Conservation (phyloP, 2,888 invertebrate species). For the Halictus ligatus region DNA sequence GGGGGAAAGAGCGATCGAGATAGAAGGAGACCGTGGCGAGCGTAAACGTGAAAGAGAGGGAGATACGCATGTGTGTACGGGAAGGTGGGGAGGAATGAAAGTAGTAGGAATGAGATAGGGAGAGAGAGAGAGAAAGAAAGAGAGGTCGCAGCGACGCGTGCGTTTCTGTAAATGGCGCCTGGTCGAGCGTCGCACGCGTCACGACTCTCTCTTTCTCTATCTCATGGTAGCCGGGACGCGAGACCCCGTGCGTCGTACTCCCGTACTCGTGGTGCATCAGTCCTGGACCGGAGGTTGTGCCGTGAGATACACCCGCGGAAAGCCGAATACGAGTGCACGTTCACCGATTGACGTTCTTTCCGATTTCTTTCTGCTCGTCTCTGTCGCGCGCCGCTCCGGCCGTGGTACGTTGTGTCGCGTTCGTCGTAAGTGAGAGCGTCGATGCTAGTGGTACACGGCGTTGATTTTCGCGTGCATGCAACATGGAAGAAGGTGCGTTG, state of each 20-base stretch:
- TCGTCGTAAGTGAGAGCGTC: conserved; percentile 59
- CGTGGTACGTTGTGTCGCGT: conserved; percentile 48
- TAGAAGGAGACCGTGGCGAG: background rate
- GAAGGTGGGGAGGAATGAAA: conserved; percentile 9
- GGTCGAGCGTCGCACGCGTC: conserved; percentile 75
- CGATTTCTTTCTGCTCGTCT: background rate
- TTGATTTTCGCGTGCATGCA: conserved; percentile 64
- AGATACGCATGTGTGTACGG: conserved; percentile 14
- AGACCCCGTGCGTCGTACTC: conserved; percentile 48
- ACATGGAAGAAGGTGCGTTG: conserved; percentile 74
- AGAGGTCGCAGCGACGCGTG: conserved; percentile 68
- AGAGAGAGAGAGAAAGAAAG: background rate
- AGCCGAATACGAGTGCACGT: conserved; percentile 40
- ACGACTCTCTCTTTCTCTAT: conserved; percentile 66
- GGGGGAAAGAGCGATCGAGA: conserved; percentile 22
- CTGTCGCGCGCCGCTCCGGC: background rate
- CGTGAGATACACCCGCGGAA: conserved; percentile 35
- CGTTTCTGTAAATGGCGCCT: conserved; percentile 79
- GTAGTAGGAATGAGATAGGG: conserved; percentile 24
- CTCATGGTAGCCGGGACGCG: conserved; percentile 53
- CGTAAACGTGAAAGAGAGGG: conserved; percentile 17
- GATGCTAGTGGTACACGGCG: conserved; percentile 62
- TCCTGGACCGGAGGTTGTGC: conserved; percentile 59
- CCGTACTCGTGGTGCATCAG: conserved; percentile 57
- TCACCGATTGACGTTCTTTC: conserved; percentile 44